Conservation (phyloP, 2,797 vertebrate species). For the Scolopax rusticola region DNA sequence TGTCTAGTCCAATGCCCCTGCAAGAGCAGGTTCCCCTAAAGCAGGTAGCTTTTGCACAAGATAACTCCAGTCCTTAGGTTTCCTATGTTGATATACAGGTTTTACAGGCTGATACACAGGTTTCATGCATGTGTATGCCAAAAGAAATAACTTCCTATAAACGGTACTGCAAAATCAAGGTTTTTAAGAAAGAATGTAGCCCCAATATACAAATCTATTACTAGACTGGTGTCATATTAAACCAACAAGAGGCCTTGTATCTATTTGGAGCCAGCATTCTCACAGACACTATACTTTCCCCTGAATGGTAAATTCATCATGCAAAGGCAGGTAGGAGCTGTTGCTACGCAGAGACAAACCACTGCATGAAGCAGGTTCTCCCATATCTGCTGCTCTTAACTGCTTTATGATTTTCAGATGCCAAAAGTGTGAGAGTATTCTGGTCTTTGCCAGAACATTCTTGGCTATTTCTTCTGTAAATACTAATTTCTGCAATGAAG, state of each 20-base stretch:
- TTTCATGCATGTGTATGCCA: not conserved
- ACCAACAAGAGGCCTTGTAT: not conserved
- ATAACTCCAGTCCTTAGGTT: not conserved
- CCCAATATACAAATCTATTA: not conserved
- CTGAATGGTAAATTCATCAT: not conserved
- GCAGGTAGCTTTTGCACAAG: not conserved
- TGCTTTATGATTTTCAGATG: not conserved
- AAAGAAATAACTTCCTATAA: not conserved
- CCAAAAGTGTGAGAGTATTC: not conserved
- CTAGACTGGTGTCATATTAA: not conserved
- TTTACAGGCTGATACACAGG: not conserved
- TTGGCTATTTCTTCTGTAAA: not conserved
- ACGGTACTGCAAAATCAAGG: not conserved
- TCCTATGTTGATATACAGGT: not conserved
- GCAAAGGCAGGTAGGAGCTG: not conserved
- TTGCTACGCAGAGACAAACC: not conserved
- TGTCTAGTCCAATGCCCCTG: too few relatives aligned
- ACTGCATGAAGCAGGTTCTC: not conserved
- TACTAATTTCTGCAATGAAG: not conserved
- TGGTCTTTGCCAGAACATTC: not conserved
- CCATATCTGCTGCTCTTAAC: not conserved
- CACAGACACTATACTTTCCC: not conserved
- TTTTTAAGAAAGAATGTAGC: not conserved
- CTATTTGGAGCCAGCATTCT: not conserved
- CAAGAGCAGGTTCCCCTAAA: too few relatives aligned